Evolutionary conservation across 2,888 invertebrate genomes (phyloP).

Genomic region (Dryocosmus kuriphilus): DNA sequence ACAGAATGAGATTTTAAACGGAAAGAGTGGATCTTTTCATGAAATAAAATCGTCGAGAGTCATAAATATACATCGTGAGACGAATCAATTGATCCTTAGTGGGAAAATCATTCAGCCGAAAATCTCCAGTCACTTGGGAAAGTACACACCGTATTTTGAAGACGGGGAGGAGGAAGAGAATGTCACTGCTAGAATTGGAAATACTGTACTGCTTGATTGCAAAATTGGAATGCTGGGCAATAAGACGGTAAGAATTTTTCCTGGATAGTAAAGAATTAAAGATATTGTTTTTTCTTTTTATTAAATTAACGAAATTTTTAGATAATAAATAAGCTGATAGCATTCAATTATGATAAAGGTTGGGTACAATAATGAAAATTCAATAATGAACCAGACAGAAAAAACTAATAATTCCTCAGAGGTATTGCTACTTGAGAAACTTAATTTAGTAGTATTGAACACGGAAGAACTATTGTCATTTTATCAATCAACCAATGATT

Average conservation of each 20-base stretch:
- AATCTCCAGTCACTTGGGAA: constrained; percentile 72
- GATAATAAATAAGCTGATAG: no score
- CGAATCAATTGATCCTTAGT: constrained; percentile 48
- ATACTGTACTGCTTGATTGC: constrained; percentile 81
- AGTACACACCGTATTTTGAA: constrained; percentile 81
- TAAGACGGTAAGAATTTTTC: constrained; percentile 79
- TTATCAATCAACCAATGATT: not conserved
- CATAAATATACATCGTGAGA: constrained; percentile 19
- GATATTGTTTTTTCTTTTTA: no score
- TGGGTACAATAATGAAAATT: not conserved
- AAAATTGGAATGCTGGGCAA: constrained; percentile 81
- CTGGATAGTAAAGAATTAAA: not conserved
- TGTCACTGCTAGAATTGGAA: constrained; percentile 81
- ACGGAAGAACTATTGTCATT: not conserved
- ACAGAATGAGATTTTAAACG: constrained; percentile 59
- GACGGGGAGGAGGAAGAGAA: constrained; percentile 80
- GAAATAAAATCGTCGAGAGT: constrained; percentile 71
- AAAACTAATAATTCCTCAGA: not conserved
- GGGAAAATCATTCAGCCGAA: constrained; percentile 67
- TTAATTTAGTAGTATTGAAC: constrained; percentile 33
- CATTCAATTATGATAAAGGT: no score
- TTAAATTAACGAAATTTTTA: no score
- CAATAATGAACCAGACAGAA: no score
- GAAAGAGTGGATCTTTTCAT: constrained; percentile 62
- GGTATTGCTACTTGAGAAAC: not conserved